Evolutionary conservation across 2,113 vertebrate genomes (phyloP), one percentile per base, ranked within the genome.

Genomic region (Danionella cerebrum): DNA sequence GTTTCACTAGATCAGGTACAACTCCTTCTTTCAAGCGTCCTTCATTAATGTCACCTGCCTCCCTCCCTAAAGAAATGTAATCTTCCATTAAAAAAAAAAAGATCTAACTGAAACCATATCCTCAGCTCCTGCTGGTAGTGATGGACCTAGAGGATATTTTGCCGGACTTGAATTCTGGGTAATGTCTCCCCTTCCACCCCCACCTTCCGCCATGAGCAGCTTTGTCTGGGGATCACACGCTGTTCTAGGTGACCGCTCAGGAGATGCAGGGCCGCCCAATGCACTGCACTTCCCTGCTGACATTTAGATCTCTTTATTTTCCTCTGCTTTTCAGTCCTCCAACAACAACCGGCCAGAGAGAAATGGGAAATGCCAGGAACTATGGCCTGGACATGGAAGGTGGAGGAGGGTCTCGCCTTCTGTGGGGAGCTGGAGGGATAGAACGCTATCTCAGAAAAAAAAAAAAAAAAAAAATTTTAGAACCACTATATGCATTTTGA

Each of bases 261-360:
- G 86, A 93, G 93, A 92, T 90, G 86, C 78, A 53, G 86, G 87
- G 76, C 79, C 82, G 84, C 90, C 90, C 91, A 94, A 96, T 93
- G 91, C 88, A 82, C 87, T 88, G 21, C 88, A 85, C 74, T 83
- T 86, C 82, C 92, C 94, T 79, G 88, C 91, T 96, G 94, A 90
- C 87, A 89, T 93, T 95, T 89, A 94, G 91, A 94, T 92, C 92
- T 92, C 91, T 95, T 95, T 90, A 96, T 96, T 93, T 94, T 92
- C 86, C 70, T 71, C n/a, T 12, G 70, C 70, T 80, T 88, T 87
- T 87, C 87, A 90, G 93, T 93, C 89, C 77, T 89, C 72, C 64
- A 78, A 74, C 77, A 89, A 82, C 76, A 79, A 84, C 70, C 83
- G 84, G 84, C 84, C 75, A 75, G 79, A 72, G 67, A 58, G 47